Evolutionary conservation across 1,140 invertebrate species (phyloP).

Genomic region (Nephila pilipes): DNA sequence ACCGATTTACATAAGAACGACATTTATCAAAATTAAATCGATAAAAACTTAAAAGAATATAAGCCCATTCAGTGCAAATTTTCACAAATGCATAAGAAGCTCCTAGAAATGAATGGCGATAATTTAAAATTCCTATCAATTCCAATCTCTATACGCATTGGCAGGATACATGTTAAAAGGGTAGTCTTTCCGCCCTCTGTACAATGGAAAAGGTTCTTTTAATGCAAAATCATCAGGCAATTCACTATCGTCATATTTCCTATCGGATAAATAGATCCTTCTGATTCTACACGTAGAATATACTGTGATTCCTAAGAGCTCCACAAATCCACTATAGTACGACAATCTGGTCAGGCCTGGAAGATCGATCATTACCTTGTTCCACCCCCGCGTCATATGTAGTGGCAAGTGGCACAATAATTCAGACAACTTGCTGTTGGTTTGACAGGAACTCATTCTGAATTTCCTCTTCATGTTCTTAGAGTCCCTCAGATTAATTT

Average conservation of each 20-base stretch:
- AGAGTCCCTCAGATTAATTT: neutral
- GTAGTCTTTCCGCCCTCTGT: neutral
- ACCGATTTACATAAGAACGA: too few species aligned
- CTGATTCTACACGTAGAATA: slow-evolving; percentile 30
- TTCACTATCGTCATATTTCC: neutral
- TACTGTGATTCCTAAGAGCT: neutral
- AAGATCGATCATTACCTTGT: neutral
- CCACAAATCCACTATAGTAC: neutral
- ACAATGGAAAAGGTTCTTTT: neutral
- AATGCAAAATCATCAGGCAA: neutral
- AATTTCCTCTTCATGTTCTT: neutral
- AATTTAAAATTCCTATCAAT: neutral
- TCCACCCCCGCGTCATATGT: neutral
- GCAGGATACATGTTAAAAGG: neutral
- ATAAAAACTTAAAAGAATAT: too few species aligned
- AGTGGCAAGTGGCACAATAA: neutral
- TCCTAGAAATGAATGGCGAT: too few species aligned
- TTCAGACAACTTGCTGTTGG: neutral
- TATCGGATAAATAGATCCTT: neutral
- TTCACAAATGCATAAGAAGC: too few species aligned
- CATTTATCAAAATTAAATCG: too few species aligned
- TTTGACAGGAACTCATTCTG: neutral
- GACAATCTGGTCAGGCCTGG: neutral
- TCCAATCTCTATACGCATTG: neutral
- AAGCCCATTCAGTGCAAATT: too few species aligned